These are phyloP conservation scores for Clusia tigrina DNA, from an alignment of 2,888 invertebrate species.

Conservation along the genomic window DNA sequence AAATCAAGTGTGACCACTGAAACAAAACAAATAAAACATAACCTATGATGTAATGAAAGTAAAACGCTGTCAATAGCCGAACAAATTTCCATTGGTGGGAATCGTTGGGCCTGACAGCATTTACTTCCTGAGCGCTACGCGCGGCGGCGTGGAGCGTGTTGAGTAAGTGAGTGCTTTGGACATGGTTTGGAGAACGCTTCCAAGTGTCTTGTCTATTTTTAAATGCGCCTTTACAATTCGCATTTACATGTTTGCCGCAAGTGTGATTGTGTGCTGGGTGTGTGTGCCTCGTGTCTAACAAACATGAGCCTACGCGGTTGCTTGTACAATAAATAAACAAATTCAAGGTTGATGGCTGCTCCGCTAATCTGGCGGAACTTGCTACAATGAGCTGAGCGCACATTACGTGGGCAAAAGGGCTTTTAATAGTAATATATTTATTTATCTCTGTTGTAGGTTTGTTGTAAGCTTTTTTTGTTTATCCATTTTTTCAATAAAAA, in stretches of 20 bases:
- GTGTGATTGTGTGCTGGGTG: slow-evolving; percentile 29
- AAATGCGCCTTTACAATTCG: not conserved
- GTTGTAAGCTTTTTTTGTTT: not conserved
- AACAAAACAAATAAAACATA: too few species aligned
- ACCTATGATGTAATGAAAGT: too few species aligned
- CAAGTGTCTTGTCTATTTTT: slow-evolving; percentile 1
- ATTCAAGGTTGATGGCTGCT: slow-evolving; percentile 54
- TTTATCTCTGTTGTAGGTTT: not conserved
- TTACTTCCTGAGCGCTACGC: slow-evolving; percentile 1
- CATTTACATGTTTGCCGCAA: not conserved
- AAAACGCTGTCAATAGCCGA: too few species aligned
- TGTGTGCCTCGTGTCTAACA: slow-evolving; percentile 21
- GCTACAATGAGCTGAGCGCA: slow-evolving; percentile 3
- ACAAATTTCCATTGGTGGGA: not conserved
- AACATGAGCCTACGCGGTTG: too few species aligned
- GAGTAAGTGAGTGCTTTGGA: not conserved
- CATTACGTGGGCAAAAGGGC: slow-evolving; percentile 2
- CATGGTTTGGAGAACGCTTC: not conserved
- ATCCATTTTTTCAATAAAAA: not conserved
- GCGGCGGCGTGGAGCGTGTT: not conserved
- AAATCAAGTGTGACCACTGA: too few species aligned
- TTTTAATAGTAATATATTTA: not conserved
- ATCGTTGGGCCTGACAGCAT: not conserved
- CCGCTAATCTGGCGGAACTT: slow-evolving; percentile 9
- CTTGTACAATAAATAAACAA: slow-evolving; percentile 36